Conservation (phyloP, 2,888 invertebrate species). For the Tachina fera region DNA sequence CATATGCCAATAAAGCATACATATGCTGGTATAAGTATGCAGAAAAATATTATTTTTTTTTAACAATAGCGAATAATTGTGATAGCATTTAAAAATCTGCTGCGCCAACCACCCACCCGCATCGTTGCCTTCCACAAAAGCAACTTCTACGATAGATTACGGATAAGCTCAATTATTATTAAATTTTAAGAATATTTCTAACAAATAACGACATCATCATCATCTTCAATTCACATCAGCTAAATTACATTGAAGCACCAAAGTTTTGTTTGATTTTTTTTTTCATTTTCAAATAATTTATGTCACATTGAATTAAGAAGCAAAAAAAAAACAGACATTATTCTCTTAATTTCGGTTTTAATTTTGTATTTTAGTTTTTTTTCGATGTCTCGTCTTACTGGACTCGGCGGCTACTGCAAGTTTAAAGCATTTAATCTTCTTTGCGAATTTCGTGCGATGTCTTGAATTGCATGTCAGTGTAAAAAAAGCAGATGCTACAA, state of each 20-base stretch:
- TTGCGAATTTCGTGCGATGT: conserved; percentile 13
- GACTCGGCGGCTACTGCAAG: conserved; percentile 43
- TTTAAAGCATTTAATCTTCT: conserved; percentile 7
- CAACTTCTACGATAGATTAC: not conserved
- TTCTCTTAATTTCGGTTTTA: conserved; percentile 33
- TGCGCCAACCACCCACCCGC: not conserved
- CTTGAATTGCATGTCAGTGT: conserved; percentile 14
- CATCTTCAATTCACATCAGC: conserved; percentile 22
- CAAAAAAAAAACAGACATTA: conserved; percentile 37
- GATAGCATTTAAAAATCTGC: conserved; percentile 43
- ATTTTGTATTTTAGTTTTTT: conserved; percentile 27
- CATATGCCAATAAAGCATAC: not conserved
- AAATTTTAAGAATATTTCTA: conserved; percentile 20
- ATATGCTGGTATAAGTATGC: not conserved
- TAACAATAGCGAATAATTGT: conserved; percentile 31
- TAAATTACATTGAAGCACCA: conserved; percentile 17
- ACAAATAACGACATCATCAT: conserved; percentile 26
- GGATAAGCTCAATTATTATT: conserved; percentile 13
- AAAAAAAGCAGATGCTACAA: not conserved
- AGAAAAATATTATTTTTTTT: conserved; percentile 6
- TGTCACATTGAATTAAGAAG: conserved; percentile 30
- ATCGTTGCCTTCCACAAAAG: conserved; percentile 12
- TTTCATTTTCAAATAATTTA: conserved; percentile 39
- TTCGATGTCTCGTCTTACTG: conserved; percentile 19
- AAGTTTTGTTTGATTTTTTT: conserved; percentile 15